Percentiles rank a stretch among this genome's conserved stretches.
Evolutionary conservation across 2,888 invertebrate species (phyloP).

Genomic region (Seira sanloemensis): DNA sequence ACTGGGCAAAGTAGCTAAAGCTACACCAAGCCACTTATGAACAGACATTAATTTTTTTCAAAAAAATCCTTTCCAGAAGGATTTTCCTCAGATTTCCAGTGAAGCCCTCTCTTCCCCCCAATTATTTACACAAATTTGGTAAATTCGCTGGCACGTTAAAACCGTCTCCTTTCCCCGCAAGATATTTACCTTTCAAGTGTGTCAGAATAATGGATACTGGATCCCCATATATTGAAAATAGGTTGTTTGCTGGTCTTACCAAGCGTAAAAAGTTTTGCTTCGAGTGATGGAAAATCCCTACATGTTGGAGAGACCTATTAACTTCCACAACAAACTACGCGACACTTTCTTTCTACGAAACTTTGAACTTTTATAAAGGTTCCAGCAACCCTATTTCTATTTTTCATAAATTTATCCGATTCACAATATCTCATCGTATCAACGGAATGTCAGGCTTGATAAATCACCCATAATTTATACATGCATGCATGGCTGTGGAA

Average conservation of each 20-base stretch:
- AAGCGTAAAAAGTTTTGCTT: not conserved
- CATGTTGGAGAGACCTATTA: too few species aligned
- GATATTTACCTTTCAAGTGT: slow-evolving; percentile 34
- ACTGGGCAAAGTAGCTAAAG: not conserved
- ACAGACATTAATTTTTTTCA: not conserved
- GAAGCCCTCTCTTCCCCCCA: slow-evolving; percentile 1
- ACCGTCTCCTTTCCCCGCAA: slow-evolving; percentile 21
- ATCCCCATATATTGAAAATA: not conserved
- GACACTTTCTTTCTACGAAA: too few species aligned
- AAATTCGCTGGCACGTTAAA: slow-evolving; percentile 37
- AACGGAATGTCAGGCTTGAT: slow-evolving; percentile 62
- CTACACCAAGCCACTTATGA: not conserved
- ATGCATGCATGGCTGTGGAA: too few species aligned
- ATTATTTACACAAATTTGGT: slow-evolving; percentile 50
- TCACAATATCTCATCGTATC: slow-evolving; percentile 51
- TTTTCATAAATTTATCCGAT: slow-evolving; percentile 16
- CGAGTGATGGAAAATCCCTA: not conserved
- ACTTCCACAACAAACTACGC: too few species aligned
- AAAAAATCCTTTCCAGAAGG: not conserved
- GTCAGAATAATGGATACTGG: not conserved
- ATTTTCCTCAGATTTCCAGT: not conserved
- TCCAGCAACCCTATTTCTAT: not conserved
- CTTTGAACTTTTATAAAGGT: too few species aligned
- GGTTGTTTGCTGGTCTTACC: not conserved
- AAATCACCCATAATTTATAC: slow-evolving; percentile 54